Conservation (phyloP, 2,888 invertebrate genomes). For the Lordiphosa andalusiaca region DNA sequence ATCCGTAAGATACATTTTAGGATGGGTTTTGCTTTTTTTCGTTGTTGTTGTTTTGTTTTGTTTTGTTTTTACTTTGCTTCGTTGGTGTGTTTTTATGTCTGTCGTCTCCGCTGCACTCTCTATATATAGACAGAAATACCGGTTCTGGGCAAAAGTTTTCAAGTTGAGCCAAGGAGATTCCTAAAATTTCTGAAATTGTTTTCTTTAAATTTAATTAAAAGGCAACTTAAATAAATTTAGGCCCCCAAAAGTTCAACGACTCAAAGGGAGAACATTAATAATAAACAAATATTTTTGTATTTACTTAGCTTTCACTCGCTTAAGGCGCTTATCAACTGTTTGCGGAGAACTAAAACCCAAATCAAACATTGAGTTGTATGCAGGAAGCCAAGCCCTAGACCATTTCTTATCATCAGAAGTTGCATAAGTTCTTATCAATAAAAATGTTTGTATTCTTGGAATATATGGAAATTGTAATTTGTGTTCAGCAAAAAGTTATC, state of each 20-base stretch:
- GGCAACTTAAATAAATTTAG: too few relatives aligned
- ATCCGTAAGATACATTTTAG: slow-evolving; percentile 68
- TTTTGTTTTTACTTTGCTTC: slow-evolving; percentile 19
- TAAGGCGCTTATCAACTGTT: slow-evolving; percentile 58
- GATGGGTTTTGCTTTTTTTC: slow-evolving; percentile 29
- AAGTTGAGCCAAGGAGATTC: slow-evolving; percentile 25
- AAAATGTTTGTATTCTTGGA: slow-evolving; percentile 6
- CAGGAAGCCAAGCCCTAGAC: slow-evolving; percentile 29
- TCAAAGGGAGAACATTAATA: slow-evolving; percentile 15
- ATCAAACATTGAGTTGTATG: slow-evolving; percentile 37
- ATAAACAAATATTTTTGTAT: slow-evolving; percentile 48
- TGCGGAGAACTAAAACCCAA: slow-evolving; percentile 60
- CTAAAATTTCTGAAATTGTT: slow-evolving; percentile 3
- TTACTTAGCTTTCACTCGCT: slow-evolving; percentile 40
- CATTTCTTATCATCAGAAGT: slow-evolving; percentile 10
- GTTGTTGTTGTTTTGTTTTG: slow-evolving; percentile 9
- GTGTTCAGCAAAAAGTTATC: slow-evolving; percentile 23
- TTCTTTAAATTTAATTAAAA: slow-evolving; percentile 7
- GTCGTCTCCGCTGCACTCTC: slow-evolving; percentile 13
- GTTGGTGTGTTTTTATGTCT: slow-evolving; percentile 25
- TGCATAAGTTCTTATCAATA: slow-evolving; percentile 26
- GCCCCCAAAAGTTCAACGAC: slow-evolving; percentile 7
- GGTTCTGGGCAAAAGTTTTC: slow-evolving; percentile 56
- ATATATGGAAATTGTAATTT: slow-evolving; percentile 4
- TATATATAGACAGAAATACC: slow-evolving; percentile 43